Evolutionary conservation across 1,140 invertebrate genomes (phyloP), one percentile per base, ranked within the genome.

Genomic region (Trachelipus rathkii): DNA sequence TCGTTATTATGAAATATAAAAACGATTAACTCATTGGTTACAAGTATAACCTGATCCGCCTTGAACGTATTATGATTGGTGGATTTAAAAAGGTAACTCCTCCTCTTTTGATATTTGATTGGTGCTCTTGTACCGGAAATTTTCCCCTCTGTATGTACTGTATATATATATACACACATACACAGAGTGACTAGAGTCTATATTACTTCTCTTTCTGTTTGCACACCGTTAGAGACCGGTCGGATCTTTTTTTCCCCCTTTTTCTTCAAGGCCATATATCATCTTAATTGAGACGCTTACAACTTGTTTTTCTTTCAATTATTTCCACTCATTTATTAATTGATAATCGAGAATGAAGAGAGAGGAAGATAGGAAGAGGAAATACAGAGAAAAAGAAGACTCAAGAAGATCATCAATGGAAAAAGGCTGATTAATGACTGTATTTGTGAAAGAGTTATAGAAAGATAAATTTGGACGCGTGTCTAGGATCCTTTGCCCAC

Each of bases 271-370:
- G 50, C 11, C 3, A 60, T 60, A 60, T 60, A 15, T 60, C 50
- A 60, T 60, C 50, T 60, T 60, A 60, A 60, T 60, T 60, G 50
- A 60, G 50, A 60, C 50, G 50, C 11, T 60, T 60, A 60, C 50
- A 60, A 60, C 50, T 60, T 60, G 50, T 60, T 60, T 60, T 60
- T 60, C 50, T 19, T 60, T 60, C 50, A 60, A 60, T 60, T 60
- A 60, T 60, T 60, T 8, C 11, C 50, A 60, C 11, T 60, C 11
- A 60, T 60, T 60, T 60, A 60, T 60, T 60, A 60, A 60, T 60
- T 60, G 50, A 60, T 60, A 60, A 60, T 60, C 50, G 33, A 33
- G 33, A 3, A 33, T 3, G 33, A 6, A 33, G 33, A 33, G 33
- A 33, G 33, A 33, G 1, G 6, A 33, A 33, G 33, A 33, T 33